Conservation (phyloP, 2,888 invertebrate genomes). For the Lycia hirtaria region DNA sequence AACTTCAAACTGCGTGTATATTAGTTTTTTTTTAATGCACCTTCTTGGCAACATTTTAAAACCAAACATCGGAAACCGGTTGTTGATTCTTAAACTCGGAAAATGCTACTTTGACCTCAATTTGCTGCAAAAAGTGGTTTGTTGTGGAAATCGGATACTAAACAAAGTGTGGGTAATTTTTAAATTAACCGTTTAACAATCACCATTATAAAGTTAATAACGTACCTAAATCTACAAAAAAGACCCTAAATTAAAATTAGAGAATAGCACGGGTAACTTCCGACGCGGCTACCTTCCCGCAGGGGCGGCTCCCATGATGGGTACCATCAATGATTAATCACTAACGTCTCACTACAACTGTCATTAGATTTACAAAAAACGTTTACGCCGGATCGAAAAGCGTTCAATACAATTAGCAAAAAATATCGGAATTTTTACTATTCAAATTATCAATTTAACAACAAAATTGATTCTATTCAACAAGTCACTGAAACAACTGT, state of each 20-base stretch:
- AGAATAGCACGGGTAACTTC: neutral
- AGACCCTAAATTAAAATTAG: constrained; percentile 46
- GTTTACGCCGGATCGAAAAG: constrained; percentile 51
- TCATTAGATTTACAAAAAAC: constrained; percentile 53
- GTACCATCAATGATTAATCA: neutral
- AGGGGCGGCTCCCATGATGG: too few species aligned
- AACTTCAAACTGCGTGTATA: too few species aligned
- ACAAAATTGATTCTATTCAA: constrained; percentile 80
- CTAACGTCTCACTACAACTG: constrained; percentile 66
- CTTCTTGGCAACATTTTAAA: too few species aligned
- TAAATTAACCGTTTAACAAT: neutral
- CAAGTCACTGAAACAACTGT: constrained; percentile 74
- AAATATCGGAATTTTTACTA: constrained; percentile 49
- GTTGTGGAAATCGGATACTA: neutral
- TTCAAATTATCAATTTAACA: constrained; percentile 55
- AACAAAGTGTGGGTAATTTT: constrained; percentile 8
- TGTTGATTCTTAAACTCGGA: too few species aligned
- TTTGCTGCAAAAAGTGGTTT: too few species aligned
- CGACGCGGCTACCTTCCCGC: too few species aligned
- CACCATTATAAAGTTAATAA: constrained; percentile 45
- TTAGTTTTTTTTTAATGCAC: too few species aligned
- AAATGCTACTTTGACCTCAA: neutral
- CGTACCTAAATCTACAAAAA: constrained; percentile 67
- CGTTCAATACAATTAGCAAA: constrained; percentile 47
- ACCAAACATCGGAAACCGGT: too few species aligned